Evolutionary conservation across 2,888 invertebrate genomes (phyloP), one percentile per base, ranked within the genome.

Genomic region (Oscheius myriophilus): DNA sequence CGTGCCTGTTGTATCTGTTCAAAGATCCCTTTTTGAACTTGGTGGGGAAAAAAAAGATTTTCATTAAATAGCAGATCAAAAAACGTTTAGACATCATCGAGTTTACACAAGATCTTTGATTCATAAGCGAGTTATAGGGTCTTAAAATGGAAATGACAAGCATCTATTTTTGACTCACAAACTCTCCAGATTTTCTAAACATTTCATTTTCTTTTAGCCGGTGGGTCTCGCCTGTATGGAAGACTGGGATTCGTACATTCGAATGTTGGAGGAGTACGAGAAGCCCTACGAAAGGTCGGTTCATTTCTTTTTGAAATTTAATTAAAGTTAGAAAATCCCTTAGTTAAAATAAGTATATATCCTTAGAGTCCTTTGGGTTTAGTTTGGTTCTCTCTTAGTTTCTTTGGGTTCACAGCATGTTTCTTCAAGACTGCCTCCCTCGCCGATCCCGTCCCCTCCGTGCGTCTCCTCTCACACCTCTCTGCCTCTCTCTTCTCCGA

Each of bases 141-240:
- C n/a, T n/a, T n/a, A n/a, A n/a, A n/a, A n/a, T n/a, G n/a, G n/a
- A n/a, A n/a, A n/a, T n/a, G n/a, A n/a, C n/a, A n/a, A n/a, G n/a
- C n/a, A n/a, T n/a, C 23, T 14, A 53, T 33, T 3, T 3, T 6
- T 6, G 9, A 33, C 3, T 9, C 9, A 33, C 33, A 33, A 55
- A 33, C 23, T 14, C 41, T 16, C 25, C 25, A 1, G 16, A 12
- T 26, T 11, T 18, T 55, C 16, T 51, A 16, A 16, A 33, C 33
- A 33, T 18, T 18, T 18, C n/a, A n/a, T n/a, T 21, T 18, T 21
- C 11, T 82, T 84, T 64, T 74, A 85, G 84, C 83, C 83, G 18
- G 76, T 81, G 45, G 85, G 84, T 43, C 62, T 85, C 49, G 81
- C 82, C 0, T 83, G 81, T 65, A 83, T 84, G 82, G 84, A 85